Evolutionary conservation across 1,140 invertebrate species (phyloP), one percentile per base, ranked within the genome.

Genomic region (Hirudo medicinalis): DNA sequence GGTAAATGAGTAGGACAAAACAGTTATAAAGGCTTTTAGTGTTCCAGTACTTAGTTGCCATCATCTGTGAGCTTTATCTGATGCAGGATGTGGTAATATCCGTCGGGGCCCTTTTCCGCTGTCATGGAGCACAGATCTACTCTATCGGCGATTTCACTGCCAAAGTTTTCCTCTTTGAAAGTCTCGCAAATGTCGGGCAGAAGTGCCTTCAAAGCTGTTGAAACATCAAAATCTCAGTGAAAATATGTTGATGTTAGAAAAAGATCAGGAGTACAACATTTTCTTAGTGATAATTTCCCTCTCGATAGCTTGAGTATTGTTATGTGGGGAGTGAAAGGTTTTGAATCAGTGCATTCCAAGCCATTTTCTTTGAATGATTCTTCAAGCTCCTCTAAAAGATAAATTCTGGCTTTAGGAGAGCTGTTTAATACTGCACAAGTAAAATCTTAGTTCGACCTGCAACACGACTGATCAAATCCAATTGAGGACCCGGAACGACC

Each of bases 21-120:
- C 1, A 5, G 11, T 49, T 11, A 49, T 13, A 49, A 17, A 49
- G 11, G 15, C 15, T 49, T 6, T 36, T 36, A 3, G 32, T 36
- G 32, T 6, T 11, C 43, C 43, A 17, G 15, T 15, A 17, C 9
- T 49, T 49, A 5, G 4, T 49, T 63, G 57, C 19, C 29, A 63
- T 19, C 57, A n/a, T 63, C 57, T n/a, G 57, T 15, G 57, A 63
- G 57, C 29, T 63, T 63, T 25, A 63, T 63, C 29, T 63, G 57
- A 20, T 63, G 57, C 22, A 63, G 9, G 57, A 63, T 63, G 57
- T 63, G 22, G 20, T 63, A 63, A 32, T 63, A 63, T 22, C 57
- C 57, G 15, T 63, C 57, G 1, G 57, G 29, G 57, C 29, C 22
- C 15, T 22, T 32, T n/a, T 63, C 11, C 13, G 8, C 29, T 11